These are phyloP conservation scores for Dione juno DNA, from an alignment of 2,888 invertebrate species.

Conservation along the genomic window DNA sequence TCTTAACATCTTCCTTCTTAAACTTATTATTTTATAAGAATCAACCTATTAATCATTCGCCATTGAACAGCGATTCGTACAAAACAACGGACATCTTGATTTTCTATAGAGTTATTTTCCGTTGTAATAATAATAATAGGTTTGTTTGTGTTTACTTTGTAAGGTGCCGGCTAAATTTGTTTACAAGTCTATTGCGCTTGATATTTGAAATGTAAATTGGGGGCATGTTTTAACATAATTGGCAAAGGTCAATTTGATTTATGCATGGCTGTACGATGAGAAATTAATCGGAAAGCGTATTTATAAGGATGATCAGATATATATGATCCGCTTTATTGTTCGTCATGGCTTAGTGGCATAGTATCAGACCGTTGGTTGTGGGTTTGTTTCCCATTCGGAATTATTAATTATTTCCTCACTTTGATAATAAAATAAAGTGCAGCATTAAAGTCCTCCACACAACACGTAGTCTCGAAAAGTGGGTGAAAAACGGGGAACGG, in stretches of 20 bases:
- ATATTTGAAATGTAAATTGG: slow-evolving; percentile 41
- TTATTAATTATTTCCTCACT: too few relatives aligned
- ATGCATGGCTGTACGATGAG: slow-evolving; percentile 2
- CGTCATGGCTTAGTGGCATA: too few relatives aligned
- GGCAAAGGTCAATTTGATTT: slow-evolving; percentile 28
- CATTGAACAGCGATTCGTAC: not conserved
- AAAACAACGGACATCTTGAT: slow-evolving; percentile 34
- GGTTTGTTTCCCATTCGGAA: too few relatives aligned
- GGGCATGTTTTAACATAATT: slow-evolving; percentile 40
- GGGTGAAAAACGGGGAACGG: too few relatives aligned
- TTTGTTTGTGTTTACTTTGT: slow-evolving; percentile 42
- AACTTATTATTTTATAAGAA: not conserved
- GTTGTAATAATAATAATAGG: slow-evolving; percentile 40
- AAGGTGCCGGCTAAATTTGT: slow-evolving; percentile 43
- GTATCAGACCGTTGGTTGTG: too few relatives aligned
- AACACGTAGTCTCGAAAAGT: too few relatives aligned
- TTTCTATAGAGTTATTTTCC: slow-evolving; percentile 38
- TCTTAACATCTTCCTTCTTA: not conserved
- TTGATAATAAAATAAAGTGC: too few relatives aligned
- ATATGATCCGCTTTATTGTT: too few relatives aligned
- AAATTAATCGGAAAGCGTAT: slow-evolving; percentile 1
- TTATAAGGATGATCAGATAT: not conserved
- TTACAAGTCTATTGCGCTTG: slow-evolving; percentile 41
- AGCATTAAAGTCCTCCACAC: too few relatives aligned
- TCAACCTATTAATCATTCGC: slow-evolving; percentile 12